Percentiles rank a stretch among this genome's conserved stretches.
phyloP scores from a whole-genome alignment of 2,888 invertebrate genomes.

The Andricus quercusramuli region DNA sequence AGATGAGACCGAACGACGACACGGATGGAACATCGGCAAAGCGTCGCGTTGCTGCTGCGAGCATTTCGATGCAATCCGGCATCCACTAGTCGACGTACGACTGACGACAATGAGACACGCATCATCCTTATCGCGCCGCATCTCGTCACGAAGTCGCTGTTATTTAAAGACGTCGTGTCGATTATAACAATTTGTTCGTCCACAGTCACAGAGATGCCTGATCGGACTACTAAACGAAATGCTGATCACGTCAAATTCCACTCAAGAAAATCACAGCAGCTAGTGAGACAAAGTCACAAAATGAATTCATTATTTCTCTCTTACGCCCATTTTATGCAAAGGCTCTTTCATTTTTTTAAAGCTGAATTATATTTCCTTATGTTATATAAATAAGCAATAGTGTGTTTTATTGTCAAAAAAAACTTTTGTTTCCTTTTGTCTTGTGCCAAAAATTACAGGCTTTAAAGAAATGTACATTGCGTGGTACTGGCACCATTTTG shows the following conservation, averaged over 20 bases:
- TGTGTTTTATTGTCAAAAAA: no score
- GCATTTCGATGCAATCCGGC: constrained; percentile 65
- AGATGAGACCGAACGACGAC: not conserved
- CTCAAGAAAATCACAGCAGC: constrained; percentile 11
- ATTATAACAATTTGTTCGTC: constrained; percentile 68
- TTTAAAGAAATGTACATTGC: no score
- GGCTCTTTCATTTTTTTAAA: no score
- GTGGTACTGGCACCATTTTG: no score
- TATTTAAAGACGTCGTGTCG: constrained; percentile 63
- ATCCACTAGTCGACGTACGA: constrained; percentile 38
- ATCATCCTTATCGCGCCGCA: constrained; percentile 74
- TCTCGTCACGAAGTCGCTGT: constrained; percentile 79
- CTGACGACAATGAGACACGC: constrained; percentile 71
- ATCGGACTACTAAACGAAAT: constrained; percentile 53
- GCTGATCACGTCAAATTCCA: constrained; percentile 19
- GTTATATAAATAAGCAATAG: no score
- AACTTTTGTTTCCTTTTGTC: no score
- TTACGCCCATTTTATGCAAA: not conserved
- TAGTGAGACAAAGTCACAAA: constrained; percentile 7
- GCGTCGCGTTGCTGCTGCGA: constrained; percentile 49
- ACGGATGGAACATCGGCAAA: not conserved
- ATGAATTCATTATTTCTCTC: not conserved
- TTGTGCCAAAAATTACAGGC: no score
- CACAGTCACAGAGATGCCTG: constrained; percentile 58
- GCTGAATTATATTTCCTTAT: no score